Conservation (phyloP, 2,888 invertebrate genomes). For the Neuroscelio doddi region DNA sequence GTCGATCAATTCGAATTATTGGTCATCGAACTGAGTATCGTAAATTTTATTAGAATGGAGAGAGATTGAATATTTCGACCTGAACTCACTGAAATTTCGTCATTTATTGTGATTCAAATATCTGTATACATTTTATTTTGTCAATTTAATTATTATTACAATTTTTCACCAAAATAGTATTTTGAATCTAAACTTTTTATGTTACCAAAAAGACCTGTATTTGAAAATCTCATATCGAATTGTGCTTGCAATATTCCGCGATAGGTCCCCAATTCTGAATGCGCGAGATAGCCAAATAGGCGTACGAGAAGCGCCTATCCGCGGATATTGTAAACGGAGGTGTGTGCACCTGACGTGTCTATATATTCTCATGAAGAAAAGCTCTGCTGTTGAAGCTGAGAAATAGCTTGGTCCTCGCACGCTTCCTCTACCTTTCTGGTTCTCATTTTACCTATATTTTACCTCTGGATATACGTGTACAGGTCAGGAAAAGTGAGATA, state of each 20-base stretch:
- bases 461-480: background rate
- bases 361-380: constrained; percentile 70
- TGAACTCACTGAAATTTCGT: no score
- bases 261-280: constrained; percentile 23
- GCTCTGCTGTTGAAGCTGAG: constrained; percentile 71
- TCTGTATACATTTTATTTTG: no score
- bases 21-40: background rate
- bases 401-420: constrained; percentile 64
- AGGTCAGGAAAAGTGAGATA: background rate
- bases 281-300: constrained; percentile 35
- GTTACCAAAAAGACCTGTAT: no score
- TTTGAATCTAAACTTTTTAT: no score
- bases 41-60: background rate
- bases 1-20: constrained; percentile 7
- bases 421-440: constrained; percentile 41
- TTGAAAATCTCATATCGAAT: constrained; percentile 18
- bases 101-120: no score
- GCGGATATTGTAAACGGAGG: constrained; percentile 47
- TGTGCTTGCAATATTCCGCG: constrained; percentile 23
- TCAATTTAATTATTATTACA: no score
- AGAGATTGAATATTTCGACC: background rate
- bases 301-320: constrained; percentile 38
- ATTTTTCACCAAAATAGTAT: no score
- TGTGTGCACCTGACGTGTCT: constrained; percentile 68
- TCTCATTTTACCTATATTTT: constrained; percentile 19